Percentiles rank a stretch among this genome's conserved stretches.
These are phyloP conservation scores for Malurus alboscapulatus DNA, from an alignment of 2,113 vertebrate genomes.

Conservation along the genomic window DNA sequence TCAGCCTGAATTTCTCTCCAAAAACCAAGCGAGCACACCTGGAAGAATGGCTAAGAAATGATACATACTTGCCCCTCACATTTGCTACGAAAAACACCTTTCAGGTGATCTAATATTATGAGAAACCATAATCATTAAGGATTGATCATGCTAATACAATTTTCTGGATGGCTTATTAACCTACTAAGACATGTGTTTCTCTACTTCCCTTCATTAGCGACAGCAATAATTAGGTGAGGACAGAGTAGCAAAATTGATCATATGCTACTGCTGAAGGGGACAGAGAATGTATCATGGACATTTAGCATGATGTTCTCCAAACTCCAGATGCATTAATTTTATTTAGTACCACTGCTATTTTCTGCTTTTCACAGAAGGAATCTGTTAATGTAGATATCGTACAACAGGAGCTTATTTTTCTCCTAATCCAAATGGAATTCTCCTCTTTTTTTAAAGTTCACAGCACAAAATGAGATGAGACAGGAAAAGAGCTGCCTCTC, in stretches of 20 bases:
- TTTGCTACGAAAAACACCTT: slow-evolving; percentile 40
- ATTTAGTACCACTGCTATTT: slow-evolving; percentile 19
- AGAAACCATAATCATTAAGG: slow-evolving; percentile 71
- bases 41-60: slow-evolving; percentile 4
- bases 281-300: slow-evolving; percentile 38
- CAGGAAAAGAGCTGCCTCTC: neutral
- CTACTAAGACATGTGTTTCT: slow-evolving; percentile 71
- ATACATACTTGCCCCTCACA: slow-evolving; percentile 35
- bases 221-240: slow-evolving; percentile 70
- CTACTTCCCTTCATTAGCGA: slow-evolving; percentile 72
- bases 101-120: slow-evolving; percentile 71
- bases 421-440: neutral
- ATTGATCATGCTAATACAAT: slow-evolving; percentile 73
- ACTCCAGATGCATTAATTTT: slow-evolving; percentile 10
- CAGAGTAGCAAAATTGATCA: slow-evolving; percentile 68
- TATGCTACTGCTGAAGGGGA: slow-evolving; percentile 41
- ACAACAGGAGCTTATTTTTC: slow-evolving; percentile 11
- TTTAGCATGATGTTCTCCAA: slow-evolving; percentile 45
- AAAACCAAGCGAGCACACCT: slow-evolving; percentile 30
- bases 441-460: neutral
- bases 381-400: neutral
- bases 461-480: neutral
- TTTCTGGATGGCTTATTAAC: slow-evolving; percentile 78
- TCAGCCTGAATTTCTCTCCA: slow-evolving; percentile 21
- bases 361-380: slow-evolving; percentile 31